Percentiles rank a stretch among this genome's conserved stretches.
phyloP scores from a whole-genome alignment of 2,797 vertebrate genomes.

The Labeo calbasu region DNA sequence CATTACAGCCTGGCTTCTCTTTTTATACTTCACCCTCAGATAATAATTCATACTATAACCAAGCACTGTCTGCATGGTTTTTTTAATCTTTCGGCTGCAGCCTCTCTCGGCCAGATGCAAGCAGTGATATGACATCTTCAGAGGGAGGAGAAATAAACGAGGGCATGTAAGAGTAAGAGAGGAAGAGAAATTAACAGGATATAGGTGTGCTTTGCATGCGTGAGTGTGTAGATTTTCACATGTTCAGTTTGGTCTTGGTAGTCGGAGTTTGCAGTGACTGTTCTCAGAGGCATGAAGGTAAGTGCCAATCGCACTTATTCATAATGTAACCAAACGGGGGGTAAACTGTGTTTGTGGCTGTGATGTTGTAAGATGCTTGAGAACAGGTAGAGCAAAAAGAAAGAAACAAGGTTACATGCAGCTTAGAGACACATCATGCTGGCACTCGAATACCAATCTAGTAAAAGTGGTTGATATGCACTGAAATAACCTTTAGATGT shows the following conservation, averaged over 20 bases:
- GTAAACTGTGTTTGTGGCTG: not conserved
- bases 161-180: slow-evolving; percentile 22
- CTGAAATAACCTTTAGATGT: not conserved
- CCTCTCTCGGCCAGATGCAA: not conserved
- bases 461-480: not conserved
- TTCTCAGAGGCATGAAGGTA: slow-evolving; percentile 39
- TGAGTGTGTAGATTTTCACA: slow-evolving; percentile 28
- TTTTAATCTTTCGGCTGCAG: slow-evolving; percentile 31
- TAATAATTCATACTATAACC: not conserved
- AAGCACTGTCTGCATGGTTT: not conserved
- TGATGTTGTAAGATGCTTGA: not conserved
- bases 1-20: slow-evolving; percentile 42
- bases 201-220: slow-evolving; percentile 17
- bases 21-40: slow-evolving; percentile 33
- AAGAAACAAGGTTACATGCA: not conserved
- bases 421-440: not conserved
- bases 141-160: slow-evolving; percentile 40
- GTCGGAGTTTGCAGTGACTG: not conserved
- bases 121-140: slow-evolving; percentile 25
- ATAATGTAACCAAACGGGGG: not conserved
- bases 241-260: slow-evolving; percentile 35
- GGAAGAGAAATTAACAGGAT: slow-evolving; percentile 50
- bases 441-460: not conserved
- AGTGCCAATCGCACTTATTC: slow-evolving; percentile 8
- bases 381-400: slow-evolving; percentile 7